Evolutionary conservation across 92 coral and sea anemone species (phyloP), one percentile per base, ranked within the genome.

Genomic region (Zoanthus gigantus): DNA sequence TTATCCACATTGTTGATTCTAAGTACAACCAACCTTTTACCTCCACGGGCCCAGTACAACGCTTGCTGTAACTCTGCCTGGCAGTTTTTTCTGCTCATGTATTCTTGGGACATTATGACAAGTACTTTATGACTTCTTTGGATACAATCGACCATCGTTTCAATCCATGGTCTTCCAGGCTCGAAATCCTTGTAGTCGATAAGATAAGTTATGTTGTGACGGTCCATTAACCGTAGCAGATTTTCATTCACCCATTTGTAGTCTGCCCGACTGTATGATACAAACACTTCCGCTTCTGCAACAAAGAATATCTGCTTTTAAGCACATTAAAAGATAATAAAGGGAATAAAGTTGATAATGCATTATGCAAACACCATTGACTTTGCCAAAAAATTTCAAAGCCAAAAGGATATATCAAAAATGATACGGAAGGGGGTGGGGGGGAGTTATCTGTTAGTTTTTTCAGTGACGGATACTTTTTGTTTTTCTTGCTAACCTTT

Each of bases 171-270:
- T 12, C 3, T 50, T 30, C 84, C 84, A 80, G 84, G 84, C 42
- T 61, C 84, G 58, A 80, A 80, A 46, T 80, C 84, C 54, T 80
- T 80, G 74, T 80, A 80, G 73, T 80, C 84, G 72, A 80, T 63
- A 7, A 80, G 84, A 23, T 80, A 80, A 56, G 72, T n/a, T 14
- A 80, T 80, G 60, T 10, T 65, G 44, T 63, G 47, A 45, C 30
- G n/a, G 8, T 80, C 84, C 74, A 80, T 65, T 14, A 80, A 50
- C 3, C 37, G 67, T 12, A 80, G 28, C 42, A 80, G 74, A 17
- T 65, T 80, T n/a, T 61, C 28, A 7, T 18, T 14, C n/a, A 80
- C 84, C 84, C 84, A 80, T 12, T 66, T 46, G 57, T 42, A 4
- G 58, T 80, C 37, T 15, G 84, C 73, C 0, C 74, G 84, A 23